These are phyloP conservation scores for Silurus aristotelis DNA, from an alignment of 2,797 vertebrate genomes.

Conservation along the genomic window DNA sequence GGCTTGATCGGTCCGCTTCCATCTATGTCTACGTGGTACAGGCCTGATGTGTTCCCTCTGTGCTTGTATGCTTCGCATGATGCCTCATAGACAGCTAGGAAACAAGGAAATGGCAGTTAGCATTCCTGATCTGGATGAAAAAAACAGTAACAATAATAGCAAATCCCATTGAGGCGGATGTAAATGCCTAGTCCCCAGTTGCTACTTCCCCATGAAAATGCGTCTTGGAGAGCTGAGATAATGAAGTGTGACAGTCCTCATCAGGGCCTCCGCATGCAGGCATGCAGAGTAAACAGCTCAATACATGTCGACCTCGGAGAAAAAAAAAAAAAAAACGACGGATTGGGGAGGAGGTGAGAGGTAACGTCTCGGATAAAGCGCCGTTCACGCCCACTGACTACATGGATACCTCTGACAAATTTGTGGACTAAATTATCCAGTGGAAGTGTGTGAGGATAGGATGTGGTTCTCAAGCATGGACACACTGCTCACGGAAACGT, in stretches of 20 bases:
- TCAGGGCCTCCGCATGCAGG: conserved; percentile 29
- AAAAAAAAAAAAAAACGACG: neutral
- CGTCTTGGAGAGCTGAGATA: conserved; percentile 30
- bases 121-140: neutral
- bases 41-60: conserved; percentile 86
- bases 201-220: conserved; percentile 25
- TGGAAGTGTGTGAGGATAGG: neutral
- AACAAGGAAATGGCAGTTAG: conserved; percentile 11
- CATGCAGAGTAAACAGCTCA: conserved; percentile 35
- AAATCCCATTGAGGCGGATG: neutral
- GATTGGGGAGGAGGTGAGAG: conserved; percentile 8
- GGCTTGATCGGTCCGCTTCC: conserved; percentile 89
- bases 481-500: neutral
- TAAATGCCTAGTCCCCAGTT: conserved; percentile 13
- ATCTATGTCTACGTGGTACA: conserved; percentile 89
- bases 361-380: conserved; percentile 7
- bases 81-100: conserved; percentile 85
- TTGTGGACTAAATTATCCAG: neutral
- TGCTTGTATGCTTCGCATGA: conserved; percentile 97
- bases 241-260: conserved; percentile 38
- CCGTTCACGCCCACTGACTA: conserved; percentile 12
- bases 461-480: neutral
- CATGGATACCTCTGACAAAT: neutral
- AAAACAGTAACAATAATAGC: too few relatives aligned
- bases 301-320: conserved; percentile 19